These are phyloP conservation scores for Acrobasis suavella DNA, from an alignment of 2,888 invertebrate genomes.

Conservation along the genomic window DNA sequence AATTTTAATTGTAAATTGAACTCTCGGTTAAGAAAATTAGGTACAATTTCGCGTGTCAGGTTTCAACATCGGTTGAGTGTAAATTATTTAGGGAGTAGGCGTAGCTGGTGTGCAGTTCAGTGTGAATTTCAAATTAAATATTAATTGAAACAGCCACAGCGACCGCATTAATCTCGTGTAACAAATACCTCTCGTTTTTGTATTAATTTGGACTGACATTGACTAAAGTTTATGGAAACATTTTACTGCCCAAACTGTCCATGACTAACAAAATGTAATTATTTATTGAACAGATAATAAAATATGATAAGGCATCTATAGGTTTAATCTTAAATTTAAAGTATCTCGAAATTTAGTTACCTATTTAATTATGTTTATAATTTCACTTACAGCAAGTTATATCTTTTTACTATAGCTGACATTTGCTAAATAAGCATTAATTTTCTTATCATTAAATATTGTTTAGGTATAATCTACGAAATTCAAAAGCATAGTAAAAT, in stretches of 20 bases:
- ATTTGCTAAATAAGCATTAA: no score
- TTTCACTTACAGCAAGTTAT: no score
- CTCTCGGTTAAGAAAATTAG: background rate
- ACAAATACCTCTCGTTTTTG: constrained; percentile 39
- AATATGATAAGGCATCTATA: no score
- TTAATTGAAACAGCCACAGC: constrained; percentile 60
- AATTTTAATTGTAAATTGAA: constrained; percentile 28
- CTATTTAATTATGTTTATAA: no score
- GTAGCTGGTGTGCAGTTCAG: constrained; percentile 55
- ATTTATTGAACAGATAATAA: no score
- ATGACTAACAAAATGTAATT: no score
- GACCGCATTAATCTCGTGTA: constrained; percentile 44
- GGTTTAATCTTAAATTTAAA: no score
- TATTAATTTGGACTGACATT: constrained; percentile 38
- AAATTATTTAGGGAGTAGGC: constrained; percentile 56
- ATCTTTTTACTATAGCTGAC: no score
- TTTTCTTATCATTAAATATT: no score
- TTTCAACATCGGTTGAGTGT: background rate
- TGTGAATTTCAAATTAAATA: constrained; percentile 73
- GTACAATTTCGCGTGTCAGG: background rate
- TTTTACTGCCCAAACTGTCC: background rate
- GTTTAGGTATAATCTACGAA: no score
- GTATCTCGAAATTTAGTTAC: no score
- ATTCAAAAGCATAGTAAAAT: no score
- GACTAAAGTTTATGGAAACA: background rate